phyloP scores from a whole-genome alignment of 2,797 vertebrate genomes.

The Phataginus tetradactyla region DNA sequence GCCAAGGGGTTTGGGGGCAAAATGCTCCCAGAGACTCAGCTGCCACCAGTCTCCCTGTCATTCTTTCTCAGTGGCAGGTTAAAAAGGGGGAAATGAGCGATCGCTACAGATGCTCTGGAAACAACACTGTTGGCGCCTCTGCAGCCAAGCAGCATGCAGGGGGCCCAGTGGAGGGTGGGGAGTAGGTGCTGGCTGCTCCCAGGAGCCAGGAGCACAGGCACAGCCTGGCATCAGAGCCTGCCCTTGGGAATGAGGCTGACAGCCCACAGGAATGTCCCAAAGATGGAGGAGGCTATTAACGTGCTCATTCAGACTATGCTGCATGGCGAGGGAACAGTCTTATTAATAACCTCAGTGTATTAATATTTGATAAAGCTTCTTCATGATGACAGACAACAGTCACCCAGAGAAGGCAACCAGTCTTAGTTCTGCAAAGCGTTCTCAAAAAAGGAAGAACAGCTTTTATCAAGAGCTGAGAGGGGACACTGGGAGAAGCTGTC shows the following conservation, averaged over 20 bases:
- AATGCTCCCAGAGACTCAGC: not conserved
- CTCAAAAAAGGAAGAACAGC: not conserved
- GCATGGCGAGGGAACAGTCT: not conserved
- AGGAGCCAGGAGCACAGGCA: not conserved
- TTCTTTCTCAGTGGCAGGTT: not conserved
- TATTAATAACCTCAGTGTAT: slow-evolving; percentile 71
- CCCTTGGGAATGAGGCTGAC: slow-evolving; percentile 6
- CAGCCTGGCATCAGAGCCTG: slow-evolving; percentile 27
- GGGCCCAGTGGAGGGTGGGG: not conserved
- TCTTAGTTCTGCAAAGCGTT: slow-evolving; percentile 4
- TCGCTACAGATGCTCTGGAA: slow-evolving; percentile 60
- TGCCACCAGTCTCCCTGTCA: slow-evolving; percentile 31
- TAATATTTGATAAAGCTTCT: slow-evolving; percentile 77
- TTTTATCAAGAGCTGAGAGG: not conserved
- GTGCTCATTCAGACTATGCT: not conserved
- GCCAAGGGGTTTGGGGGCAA: slow-evolving; percentile 19
- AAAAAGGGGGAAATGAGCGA: slow-evolving; percentile 19
- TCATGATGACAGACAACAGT: slow-evolving; percentile 63
- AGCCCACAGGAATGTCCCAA: slow-evolving; percentile 45
- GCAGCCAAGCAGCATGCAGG: not conserved
- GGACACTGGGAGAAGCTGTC: not conserved
- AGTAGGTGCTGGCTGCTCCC: not conserved
- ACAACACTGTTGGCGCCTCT: not conserved
- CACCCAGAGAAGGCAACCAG: slow-evolving; percentile 28
- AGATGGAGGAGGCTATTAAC: slow-evolving; percentile 62